Base-by-base conservation (phyloP, 2,888 invertebrate genomes). In the Spilarctia lutea region DNA sequence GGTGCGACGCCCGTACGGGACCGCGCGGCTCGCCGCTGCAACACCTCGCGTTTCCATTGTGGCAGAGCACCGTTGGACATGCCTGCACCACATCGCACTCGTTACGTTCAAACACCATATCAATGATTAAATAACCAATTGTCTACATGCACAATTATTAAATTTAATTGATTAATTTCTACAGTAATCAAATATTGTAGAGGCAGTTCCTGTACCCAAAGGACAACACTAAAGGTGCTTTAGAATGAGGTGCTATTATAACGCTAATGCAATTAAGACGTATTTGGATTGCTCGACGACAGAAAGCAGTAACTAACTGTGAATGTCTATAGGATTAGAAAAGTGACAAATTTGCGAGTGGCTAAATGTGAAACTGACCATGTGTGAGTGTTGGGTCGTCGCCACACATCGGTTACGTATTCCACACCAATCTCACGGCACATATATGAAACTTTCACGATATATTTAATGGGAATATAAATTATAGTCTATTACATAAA, bases 1-100 rank as follows among this genome's bases (percentile, higher is more conserved):
- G 88, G 84, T 75, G 87, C 86, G 65, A 86, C 75, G 27, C 87
- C 82, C 79, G 87, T 90, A 52, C 91, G 90, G 77, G 88, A 87
- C 71, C 93, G 92, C 82, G 96, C 96, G 81, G 96, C 96, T 77
- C 97, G 97, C 70, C 98, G 96, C 91, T 97, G 97, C 92, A 98
- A 97, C 92, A 98, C 96, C 94, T 98, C 98, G 89, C 97, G 97
- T 94, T 98, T 98, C 98, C 98, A 98, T 92, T 98, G 98, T 79
- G 98, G 98, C 91, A 98, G 91, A 70, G 90, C 86, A 79, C 93
- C 94, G 92, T 89, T 92, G 79, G 94, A 93, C 94, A 94, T 94
- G 88, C 93, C 94, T 93, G 71, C 65, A 78, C 67, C 68, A 68
- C 48, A 72, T 20, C 20, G 24, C n/a, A 66, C 30, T 35, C 60